These are phyloP conservation scores for Tragelaphus oryx DNA, from an alignment of 2,797 vertebrate genomes.

Conservation along the genomic window DNA sequence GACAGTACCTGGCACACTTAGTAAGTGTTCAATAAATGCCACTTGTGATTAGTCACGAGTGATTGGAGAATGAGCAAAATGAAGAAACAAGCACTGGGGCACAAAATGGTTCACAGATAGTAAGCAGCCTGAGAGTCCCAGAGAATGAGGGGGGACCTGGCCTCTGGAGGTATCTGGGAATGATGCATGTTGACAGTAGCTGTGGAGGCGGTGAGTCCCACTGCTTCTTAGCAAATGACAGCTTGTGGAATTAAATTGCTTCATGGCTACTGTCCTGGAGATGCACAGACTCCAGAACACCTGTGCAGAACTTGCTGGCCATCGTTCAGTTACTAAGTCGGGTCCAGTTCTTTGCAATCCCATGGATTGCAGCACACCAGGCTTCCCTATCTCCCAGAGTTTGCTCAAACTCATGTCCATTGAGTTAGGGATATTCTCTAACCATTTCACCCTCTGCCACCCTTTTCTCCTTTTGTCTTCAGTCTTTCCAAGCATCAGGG, in stretches of 20 bases:
- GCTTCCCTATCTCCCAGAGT: background rate
- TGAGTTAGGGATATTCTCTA: background rate
- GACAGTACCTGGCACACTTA: background rate
- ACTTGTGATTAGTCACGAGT: background rate
- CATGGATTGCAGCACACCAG: background rate
- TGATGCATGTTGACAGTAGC: rapidly evolving
- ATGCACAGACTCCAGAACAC: background rate
- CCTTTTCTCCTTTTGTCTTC: background rate
- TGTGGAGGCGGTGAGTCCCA: background rate
- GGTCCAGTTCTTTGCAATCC: background rate
- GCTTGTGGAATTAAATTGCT: rapidly evolving
- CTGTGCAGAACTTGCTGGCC: background rate
- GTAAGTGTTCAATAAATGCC: background rate
- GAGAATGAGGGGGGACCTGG: background rate
- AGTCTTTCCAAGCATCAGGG: background rate
- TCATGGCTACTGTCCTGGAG: background rate
- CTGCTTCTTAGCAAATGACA: rapidly evolving
- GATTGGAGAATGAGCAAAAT: background rate
- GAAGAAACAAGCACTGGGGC: background rate
- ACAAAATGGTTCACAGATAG: background rate
- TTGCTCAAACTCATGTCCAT: background rate
- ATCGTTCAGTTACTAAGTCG: background rate
- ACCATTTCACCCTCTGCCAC: background rate
- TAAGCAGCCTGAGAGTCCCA: too few species aligned
- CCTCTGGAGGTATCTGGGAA: background rate